Evolutionary conservation across 2,113 vertebrate genomes (phyloP).

Genomic region (Notothenia rossii): DNA sequence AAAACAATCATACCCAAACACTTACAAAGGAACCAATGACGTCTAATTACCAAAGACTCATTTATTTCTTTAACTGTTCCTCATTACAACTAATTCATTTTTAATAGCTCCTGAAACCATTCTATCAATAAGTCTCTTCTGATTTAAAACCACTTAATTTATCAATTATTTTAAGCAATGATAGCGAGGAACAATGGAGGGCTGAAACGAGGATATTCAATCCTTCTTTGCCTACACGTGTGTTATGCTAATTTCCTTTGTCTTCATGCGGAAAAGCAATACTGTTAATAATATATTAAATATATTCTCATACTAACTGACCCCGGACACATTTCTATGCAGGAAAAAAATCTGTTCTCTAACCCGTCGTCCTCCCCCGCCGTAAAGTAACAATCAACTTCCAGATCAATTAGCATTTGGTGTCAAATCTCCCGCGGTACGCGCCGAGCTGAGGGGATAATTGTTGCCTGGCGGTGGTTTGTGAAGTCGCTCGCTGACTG

Average conservation of each 20-base stretch:
- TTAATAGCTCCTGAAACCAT: constrained; percentile 20
- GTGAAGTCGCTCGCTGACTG: constrained; percentile 62
- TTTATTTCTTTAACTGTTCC: constrained; percentile 3
- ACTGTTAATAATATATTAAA: constrained; percentile 39
- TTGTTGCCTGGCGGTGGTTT: constrained; percentile 70
- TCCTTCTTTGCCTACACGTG: not conserved
- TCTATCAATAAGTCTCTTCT: constrained; percentile 5
- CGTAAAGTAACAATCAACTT: constrained; percentile 55
- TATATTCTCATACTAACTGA: constrained; percentile 24
- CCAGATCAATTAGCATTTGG: constrained; percentile 71
- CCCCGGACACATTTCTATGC: constrained; percentile 23
- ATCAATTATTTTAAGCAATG: constrained; percentile 7
- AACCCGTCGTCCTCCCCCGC: constrained; percentile 30
- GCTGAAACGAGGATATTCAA: not conserved
- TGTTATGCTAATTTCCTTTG: constrained; percentile 20
- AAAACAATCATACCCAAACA: no score
- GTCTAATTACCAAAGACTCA: constrained; percentile 13
- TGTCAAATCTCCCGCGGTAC: constrained; percentile 54
- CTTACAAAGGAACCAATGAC: no score
- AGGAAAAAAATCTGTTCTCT: constrained; percentile 17
- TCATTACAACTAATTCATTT: constrained; percentile 10
- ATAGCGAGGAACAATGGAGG: not conserved
- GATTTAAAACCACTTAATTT: constrained; percentile 10
- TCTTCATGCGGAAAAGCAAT: constrained; percentile 6
- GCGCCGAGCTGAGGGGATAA: constrained; percentile 59